Evolutionary conservation across 2,113 vertebrate species (phyloP), one percentile per base, ranked within the genome.

Genomic region (Micronycteris hirsuta): DNA sequence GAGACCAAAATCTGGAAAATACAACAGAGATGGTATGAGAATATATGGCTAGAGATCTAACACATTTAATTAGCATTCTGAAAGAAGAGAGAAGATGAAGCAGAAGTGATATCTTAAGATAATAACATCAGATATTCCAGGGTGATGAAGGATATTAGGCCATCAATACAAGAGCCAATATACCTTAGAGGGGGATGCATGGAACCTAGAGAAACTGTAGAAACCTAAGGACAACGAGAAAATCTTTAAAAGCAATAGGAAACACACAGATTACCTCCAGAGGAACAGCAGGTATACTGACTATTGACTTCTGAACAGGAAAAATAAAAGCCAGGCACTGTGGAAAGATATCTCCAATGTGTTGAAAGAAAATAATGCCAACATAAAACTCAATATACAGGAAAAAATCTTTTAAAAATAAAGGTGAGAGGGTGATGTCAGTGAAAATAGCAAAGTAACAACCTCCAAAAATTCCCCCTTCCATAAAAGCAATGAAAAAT

Each of bases 1-100:
- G 67, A 77, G 47, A 85, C 43, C 61, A 89, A 94, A 95, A 71
- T 52, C 77, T 85, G 61, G 19, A 20, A 88, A 89, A 84, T 71
- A 91, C 3, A 74, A 73, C 82, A 78, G 54, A 88, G 4, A 58
- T 31, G 24, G 24, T n/a, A 71, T 52, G 31, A 94, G 70, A 89
- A 19, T 14, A n/a, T 7, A 78, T 7, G 20, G 22, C 7, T 17
- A 38, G 47, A 61, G n/a, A 86, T 54, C 41, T 68, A 91, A 45
- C 28, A 91, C 45, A 71, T 90, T 38, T 93, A 86, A 74, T 28
- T 65, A 65, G 17, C 68, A 41, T 54, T 4, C 49, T 67, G 56
- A 45, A 86, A 93, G 63, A 36, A 78, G 22, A 65, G 24, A 91
- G 20, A 85, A 47, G 17, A 87, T 9, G 28, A 78, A 14, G 43